Conservation (phyloP, 1,140 invertebrate genomes). For the Pseudomyrmex sp. region DNA sequence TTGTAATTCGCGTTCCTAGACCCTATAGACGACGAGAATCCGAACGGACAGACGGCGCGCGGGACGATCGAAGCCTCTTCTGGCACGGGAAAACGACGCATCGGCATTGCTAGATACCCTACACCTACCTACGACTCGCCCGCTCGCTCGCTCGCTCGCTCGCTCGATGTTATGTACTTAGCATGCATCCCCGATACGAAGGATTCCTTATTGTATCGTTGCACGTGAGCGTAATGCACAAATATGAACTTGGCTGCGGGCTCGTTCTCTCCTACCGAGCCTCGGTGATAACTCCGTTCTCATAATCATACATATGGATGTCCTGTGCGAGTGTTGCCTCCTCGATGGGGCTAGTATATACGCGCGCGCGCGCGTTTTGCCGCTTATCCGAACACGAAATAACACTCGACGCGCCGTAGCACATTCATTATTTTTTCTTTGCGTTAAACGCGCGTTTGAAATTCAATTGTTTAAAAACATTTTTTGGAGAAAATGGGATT, state of each 20-base stretch:
- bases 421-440: too few species aligned
- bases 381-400: conserved; percentile 65
- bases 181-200: conserved; percentile 84
- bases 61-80: conserved; percentile 55
- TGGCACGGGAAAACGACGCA: conserved; percentile 47
- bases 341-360: conserved; percentile 57
- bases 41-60: background rate
- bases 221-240: conserved; percentile 85
- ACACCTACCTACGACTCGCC: conserved; percentile 51
- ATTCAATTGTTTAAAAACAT: too few species aligned
- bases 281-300: conserved; percentile 83
- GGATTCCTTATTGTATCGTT: conserved; percentile 86
- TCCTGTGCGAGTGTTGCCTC: conserved; percentile 67
- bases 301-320: conserved; percentile 84
- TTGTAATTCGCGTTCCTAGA: background rate
- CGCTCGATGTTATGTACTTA: conserved; percentile 76
- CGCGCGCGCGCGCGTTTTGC: conserved; percentile 15
- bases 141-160: too few species aligned
- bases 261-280: conserved; percentile 70
- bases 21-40: conserved; percentile 45
- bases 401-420: conserved; percentile 11
- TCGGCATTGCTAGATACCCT: conserved; percentile 47
- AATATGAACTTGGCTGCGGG: conserved; percentile 82
- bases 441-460: too few species aligned
- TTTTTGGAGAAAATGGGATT: too few species aligned